Evolutionary conservation across 2,888 invertebrate genomes (phyloP), one percentile per base, ranked within the genome.

Genomic region (Calameuta idolon): DNA sequence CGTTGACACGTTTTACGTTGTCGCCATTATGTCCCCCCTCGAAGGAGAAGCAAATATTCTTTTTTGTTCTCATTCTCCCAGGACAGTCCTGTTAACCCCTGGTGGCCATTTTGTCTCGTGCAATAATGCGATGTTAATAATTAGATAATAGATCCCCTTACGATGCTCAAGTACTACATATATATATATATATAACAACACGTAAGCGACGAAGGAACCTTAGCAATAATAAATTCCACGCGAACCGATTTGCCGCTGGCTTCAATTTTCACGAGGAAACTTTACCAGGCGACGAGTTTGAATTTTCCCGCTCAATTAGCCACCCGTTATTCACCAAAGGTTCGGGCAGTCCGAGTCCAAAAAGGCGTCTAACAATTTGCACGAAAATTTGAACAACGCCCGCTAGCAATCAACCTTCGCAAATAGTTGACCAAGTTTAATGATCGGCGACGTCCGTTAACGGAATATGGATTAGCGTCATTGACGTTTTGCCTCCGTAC

Each of bases 391-490:
- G 31, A 71, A 71, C 11, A 71, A 71, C 33, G 71, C 33, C 33
- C 9, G 55, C 23, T 33, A 31, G 71, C 9, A 71, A 71, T 71
- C 71, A 71, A 71, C 71, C 31, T 30, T 30, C 31, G 31, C 31
- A 33, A 71, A 71, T 71, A 71, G 71, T 71, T 71, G 71, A 33
- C 71, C 31, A 71, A 71, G 71, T 71, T 71, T 71, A 71, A 71
- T 23, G 71, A 31, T 15, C 31, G 31, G 4, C 71, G 71, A 33
- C 71, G 31, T 71, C 2, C 71, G 71, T 5, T 15, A 33, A 31
- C 71, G 71, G 15, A 33, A 31, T 31, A 71, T 31, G 31, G 12
- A 71, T 71, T 31, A 2, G 11, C 71, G 31, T 3, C 55, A 55
- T 55, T 31, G 71, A 5, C 31, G 31, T 71, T 71, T 71, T 33